Base-by-base conservation (phyloP, 2,113 vertebrate genomes). In the Antigone vipio region DNA sequence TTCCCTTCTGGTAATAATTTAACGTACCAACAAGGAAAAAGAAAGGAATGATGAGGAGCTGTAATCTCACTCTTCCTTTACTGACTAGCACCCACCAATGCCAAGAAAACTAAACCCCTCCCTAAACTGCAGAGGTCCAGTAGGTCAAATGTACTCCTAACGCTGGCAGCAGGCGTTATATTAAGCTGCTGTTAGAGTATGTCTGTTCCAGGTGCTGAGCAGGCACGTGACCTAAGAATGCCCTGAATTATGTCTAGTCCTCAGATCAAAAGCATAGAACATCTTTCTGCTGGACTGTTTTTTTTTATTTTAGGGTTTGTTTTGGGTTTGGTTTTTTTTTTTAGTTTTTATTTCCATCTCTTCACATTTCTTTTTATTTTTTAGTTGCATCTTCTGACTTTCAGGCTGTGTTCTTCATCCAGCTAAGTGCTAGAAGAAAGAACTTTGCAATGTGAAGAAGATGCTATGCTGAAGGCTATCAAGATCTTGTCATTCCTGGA, bases 361-460 rank as follows among this genome's bases (percentile, higher is more conserved):
- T 21, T 55, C 27, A 42, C 16, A 15, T 72, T 85, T 80, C 45
- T 92, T 45, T 80, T 90, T 91, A 23, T 83, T 75, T 72, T 91
- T 47, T 24, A 47, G n/a, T 59, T 62, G 29, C 15, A n/a, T 67
- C 47, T 92, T 92, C 67, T 92, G 58, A 55, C 47, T 88, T 92
- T 68, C 19, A 88, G 52, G n/a, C n/a, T 82, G 34, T 71, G 60
- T 56, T 88, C 49, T 67, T 84, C 12, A 45, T 34, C 63, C 63
- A 77, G 26, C 58, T 66, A 64, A 40, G 12, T 45, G 23, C 9
- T 18, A 85, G 58, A 58, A 76, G 69, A 82, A 74, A 56, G 40
- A 62, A 42, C 78, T 64, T 50, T 79, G 62, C 40, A 69, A 92
- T 35, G 58, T 72, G 85, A 75, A 82, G 62, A 75, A 47, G 66